These are phyloP conservation scores for Urocynchramus pylzowi DNA, from an alignment of 2,113 vertebrate genomes.

Conservation along the genomic window DNA sequence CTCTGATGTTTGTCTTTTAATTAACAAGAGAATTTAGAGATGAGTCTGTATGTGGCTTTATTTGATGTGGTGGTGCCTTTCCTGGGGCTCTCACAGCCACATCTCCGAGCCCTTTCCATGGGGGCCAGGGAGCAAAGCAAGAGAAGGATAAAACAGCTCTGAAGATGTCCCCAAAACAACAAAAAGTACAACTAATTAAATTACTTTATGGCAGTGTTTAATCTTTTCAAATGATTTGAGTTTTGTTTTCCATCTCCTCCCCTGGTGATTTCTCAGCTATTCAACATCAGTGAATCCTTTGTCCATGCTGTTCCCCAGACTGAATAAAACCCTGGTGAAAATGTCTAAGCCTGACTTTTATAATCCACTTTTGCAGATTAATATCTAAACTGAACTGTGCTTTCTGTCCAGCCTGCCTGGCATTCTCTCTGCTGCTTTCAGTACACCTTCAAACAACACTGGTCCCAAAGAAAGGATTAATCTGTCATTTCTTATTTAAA, in stretches of 20 bases:
- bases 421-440: neutral
- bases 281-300: neutral
- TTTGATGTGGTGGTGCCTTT: neutral
- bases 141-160: neutral
- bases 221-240: neutral
- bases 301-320: neutral
- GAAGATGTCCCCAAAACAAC: neutral
- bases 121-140: neutral
- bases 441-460: neutral
- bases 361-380: constrained; percentile 7
- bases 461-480: constrained; percentile 29
- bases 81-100: neutral
- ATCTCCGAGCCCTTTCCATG: fast-evolving
- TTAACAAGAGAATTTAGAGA: constrained; percentile 1
- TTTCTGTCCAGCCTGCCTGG: neutral
- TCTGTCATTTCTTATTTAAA: constrained; percentile 18
- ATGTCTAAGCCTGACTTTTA: neutral
- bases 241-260: neutral
- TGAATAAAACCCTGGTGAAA: neutral
- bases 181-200: neutral
- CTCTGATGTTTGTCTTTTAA: constrained; percentile 20
- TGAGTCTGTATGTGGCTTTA: neutral
- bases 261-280: neutral
- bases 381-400: neutral
- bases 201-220: neutral